phyloP scores from a whole-genome alignment of 2,113 vertebrate species.

The Aphyosemion australe region DNA sequence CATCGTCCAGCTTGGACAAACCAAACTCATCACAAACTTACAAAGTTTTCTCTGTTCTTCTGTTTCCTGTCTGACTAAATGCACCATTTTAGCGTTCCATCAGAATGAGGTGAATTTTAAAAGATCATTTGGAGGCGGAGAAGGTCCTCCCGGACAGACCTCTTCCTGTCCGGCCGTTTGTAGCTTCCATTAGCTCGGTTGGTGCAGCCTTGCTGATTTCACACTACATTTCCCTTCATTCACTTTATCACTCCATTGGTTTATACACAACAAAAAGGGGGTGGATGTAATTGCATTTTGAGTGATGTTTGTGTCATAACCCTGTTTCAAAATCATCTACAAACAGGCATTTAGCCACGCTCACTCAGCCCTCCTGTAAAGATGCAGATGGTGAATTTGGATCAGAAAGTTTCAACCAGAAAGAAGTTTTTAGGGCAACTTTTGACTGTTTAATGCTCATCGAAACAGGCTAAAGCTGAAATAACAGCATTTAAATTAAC shows the following conservation, averaged over 20 bases:
- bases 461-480: neutral
- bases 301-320: conserved; percentile 87
- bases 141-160: conserved; percentile 27
- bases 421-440: neutral
- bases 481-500: neutral
- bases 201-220: conserved; percentile 79
- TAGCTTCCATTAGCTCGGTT: conserved; percentile 80
- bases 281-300: conserved; percentile 84
- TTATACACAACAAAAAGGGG: conserved; percentile 49
- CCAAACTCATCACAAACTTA: conserved; percentile 37
- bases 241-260: conserved; percentile 85
- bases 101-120: conserved; percentile 66
- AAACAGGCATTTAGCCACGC: conserved; percentile 65
- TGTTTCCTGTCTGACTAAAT: conserved; percentile 32
- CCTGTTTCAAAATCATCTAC: conserved; percentile 81
- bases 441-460: neutral
- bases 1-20: conserved; percentile 13
- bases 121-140: conserved; percentile 35
- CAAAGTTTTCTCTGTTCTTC: conserved; percentile 41
- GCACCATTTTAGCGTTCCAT: conserved; percentile 21
- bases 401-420: conserved; percentile 29
- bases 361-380: conserved; percentile 41
- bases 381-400: conserved; percentile 48
- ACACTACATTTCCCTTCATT: conserved; percentile 83
- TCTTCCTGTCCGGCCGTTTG: conserved; percentile 80